phyloP scores from a whole-genome alignment of 1,140 invertebrate species.

The Tetranychus urticae region DNA sequence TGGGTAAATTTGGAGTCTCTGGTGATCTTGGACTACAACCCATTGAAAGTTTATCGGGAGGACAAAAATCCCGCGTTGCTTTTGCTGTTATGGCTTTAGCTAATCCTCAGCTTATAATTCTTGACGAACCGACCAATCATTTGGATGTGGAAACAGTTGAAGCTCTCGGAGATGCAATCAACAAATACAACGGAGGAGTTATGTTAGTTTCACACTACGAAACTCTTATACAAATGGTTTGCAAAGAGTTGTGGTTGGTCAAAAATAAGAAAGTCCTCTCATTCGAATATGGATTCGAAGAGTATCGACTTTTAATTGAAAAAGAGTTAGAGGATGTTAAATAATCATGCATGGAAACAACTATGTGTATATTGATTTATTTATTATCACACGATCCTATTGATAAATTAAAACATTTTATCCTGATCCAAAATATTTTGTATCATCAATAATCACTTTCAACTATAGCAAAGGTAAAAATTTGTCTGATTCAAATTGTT shows the following conservation, averaged over 20 bases:
- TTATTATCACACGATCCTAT: no score
- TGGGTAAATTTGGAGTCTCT: slow-evolving; percentile 86
- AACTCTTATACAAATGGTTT: slow-evolving; percentile 80
- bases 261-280: slow-evolving; percentile 54
- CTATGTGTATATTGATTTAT: no score
- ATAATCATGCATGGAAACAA: not conserved
- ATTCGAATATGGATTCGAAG: slow-evolving; percentile 87
- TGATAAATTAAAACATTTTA: no score
- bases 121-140: slow-evolving; percentile 55
- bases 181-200: slow-evolving; percentile 79
- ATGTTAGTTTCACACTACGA: slow-evolving; percentile 98
- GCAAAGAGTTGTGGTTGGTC: slow-evolving; percentile 89
- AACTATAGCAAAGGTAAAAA: no score
- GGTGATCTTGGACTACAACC: slow-evolving; percentile 80
- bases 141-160: slow-evolving; percentile 97
- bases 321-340: slow-evolving; percentile 31
- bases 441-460: no score
- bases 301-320: slow-evolving; percentile 81
- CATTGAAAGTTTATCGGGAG: slow-evolving; percentile 61
- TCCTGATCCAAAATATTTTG: no score
- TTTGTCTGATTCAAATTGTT: no score
- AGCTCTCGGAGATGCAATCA: slow-evolving; percentile 75
- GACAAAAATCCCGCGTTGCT: slow-evolving; percentile 92
- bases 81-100: slow-evolving; percentile 70
- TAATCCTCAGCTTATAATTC: slow-evolving; percentile 26